These are phyloP conservation scores for Micronycteris hirsuta DNA, from an alignment of 2,113 vertebrate species.

Conservation along the genomic window DNA sequence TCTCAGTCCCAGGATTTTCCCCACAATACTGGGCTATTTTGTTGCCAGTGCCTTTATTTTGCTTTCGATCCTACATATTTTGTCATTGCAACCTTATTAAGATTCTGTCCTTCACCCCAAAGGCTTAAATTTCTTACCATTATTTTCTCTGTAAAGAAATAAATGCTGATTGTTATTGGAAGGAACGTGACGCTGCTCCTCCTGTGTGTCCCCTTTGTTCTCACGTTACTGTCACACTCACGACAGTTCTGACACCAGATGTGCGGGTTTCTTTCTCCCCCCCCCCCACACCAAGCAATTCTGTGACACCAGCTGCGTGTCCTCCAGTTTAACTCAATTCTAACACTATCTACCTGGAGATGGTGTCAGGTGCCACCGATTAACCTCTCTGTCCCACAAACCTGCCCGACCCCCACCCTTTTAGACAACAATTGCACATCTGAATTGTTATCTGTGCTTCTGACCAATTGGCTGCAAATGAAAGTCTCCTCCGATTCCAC, in stretches of 20 bases:
- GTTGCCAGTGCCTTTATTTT: neutral
- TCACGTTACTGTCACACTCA: neutral
- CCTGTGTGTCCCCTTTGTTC: neutral
- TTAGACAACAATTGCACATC: neutral
- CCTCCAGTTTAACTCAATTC: neutral
- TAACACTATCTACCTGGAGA: neutral
- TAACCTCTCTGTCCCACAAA: neutral
- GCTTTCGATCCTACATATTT: neutral
- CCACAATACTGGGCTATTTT: neutral
- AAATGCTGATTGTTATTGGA: neutral
- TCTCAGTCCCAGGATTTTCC: neutral
- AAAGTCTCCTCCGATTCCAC: neutral
- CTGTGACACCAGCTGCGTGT: neutral
- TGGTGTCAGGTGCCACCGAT: neutral
- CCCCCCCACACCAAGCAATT: neutral
- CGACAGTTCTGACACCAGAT: neutral
- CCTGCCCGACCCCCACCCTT: rapidly evolving
- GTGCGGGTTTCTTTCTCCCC: too few species aligned
- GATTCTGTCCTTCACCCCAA: neutral
- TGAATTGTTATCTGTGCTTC: neutral
- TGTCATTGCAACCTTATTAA: neutral
- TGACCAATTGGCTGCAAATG: neutral
- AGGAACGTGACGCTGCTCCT: neutral
- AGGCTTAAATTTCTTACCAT: neutral
- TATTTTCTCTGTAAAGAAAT: neutral